Evolutionary conservation across 2,797 vertebrate species (phyloP), one percentile per base, ranked within the genome.

Genomic region (Macrochelys suwanniensis): DNA sequence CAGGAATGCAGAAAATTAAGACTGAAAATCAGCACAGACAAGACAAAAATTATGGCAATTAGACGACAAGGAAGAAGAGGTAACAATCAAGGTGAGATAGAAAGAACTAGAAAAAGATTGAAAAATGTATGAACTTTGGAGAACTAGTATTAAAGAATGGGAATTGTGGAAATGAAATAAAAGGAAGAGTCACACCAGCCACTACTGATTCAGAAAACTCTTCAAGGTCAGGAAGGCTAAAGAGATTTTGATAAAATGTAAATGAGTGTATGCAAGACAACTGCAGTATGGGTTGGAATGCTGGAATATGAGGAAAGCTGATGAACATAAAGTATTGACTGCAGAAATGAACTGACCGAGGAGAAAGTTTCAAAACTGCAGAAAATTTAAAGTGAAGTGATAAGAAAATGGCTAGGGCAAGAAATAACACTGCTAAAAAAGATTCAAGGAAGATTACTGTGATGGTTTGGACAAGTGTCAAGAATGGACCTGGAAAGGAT

Each of bases 181-280:
- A 61, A 16, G 33, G 57, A 61, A 61, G 28, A 61, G 13, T 61
- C 59, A 61, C 7, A 31, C 13, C 59, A 61, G 31, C 15, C 28
- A 33, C 59, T n/a, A n/a, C 59, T n/a, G 68, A 94, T 94, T 95
- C 84, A 83, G 77, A 74, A 42, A 90, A 93, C 61, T 17, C 13
- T n/a, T 65, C 33, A n/a, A 65, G 61, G 16, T 65, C 57, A 31
- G 28, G 16, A n/a, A 65, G 61, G 61, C 61, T 65, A n/a, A 65
- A 65, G 33, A 65, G 33, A 33, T 17, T 65, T 65, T 33, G 33
- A n/a, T 65, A 65, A 19, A 65, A 65, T 65, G 8, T 65, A 65
- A n/a, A 65, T 65, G 16, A 16, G 6, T 4, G 7, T 65, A n/a
- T 65, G 61, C 15, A 19, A 65, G 33, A n/a, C 8, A n/a, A 65